Evolutionary conservation across 1,140 invertebrate genomes (phyloP).

Genomic region (Drosophila pallidifrons): DNA sequence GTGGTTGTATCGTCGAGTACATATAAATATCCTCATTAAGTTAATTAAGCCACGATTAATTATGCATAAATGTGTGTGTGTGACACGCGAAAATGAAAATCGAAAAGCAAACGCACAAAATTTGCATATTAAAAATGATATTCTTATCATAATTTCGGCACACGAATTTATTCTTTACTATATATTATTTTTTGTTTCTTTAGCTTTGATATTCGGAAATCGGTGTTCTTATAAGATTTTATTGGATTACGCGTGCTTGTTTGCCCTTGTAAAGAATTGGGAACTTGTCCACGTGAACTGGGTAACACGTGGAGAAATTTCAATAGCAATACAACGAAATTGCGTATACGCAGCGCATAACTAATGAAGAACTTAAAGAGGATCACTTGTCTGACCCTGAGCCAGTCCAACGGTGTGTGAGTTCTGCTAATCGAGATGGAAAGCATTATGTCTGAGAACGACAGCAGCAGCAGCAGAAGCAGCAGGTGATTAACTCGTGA

Average conservation of each 20-base stretch:
- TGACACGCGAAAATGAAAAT: constrained; percentile 42
- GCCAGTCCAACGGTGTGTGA: neutral
- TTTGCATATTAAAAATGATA: constrained; percentile 47
- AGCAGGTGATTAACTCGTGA: constrained; percentile 47
- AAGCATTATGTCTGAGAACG: constrained; percentile 36
- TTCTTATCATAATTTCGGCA: constrained; percentile 23
- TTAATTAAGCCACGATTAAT: constrained; percentile 59
- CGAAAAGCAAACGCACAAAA: constrained; percentile 10
- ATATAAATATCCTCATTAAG: constrained; percentile 67
- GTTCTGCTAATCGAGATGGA: constrained; percentile 36
- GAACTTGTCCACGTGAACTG: constrained; percentile 17
- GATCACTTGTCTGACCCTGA: constrained; percentile 2
- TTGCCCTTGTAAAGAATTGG: neutral
- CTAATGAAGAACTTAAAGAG: constrained; percentile 1
- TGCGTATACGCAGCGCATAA: constrained; percentile 11
- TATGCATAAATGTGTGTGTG: constrained; percentile 49
- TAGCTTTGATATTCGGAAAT: neutral
- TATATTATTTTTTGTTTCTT: neutral
- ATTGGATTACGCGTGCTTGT: constrained; percentile 9
- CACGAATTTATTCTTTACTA: constrained; percentile 12
- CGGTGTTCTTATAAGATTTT: neutral
- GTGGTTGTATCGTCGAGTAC: constrained; percentile 35
- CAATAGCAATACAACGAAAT: neutral
- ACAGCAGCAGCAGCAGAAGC: constrained; percentile 38
- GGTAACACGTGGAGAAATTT: constrained; percentile 22